Evolutionary conservation across 2,888 invertebrate genomes (phyloP).

Genomic region (Coleophora deauratella): DNA sequence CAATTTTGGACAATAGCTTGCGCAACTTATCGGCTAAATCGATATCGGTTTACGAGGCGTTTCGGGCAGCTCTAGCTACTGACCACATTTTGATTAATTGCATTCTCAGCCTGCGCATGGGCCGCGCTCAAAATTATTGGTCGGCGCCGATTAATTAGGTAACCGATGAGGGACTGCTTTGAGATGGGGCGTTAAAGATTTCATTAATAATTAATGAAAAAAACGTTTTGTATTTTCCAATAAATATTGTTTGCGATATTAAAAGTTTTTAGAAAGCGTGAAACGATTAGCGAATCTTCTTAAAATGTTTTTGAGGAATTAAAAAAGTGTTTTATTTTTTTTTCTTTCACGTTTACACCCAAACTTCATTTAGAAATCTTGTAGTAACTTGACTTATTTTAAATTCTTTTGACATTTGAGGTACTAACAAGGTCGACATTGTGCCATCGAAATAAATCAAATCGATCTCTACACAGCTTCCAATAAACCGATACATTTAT

Average conservation of each 20-base stretch:
- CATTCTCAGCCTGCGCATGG: conserved; percentile 50
- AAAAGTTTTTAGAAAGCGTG: too few relatives aligned
- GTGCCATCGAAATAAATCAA: conserved; percentile 65
- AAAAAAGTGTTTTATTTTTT: too few relatives aligned
- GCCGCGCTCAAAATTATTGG: conserved; percentile 44
- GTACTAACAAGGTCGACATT: conserved; percentile 65
- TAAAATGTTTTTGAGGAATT: too few relatives aligned
- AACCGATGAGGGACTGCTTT: conserved; percentile 52
- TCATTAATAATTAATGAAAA: conserved; percentile 36
- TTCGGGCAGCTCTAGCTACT: conserved; percentile 66
- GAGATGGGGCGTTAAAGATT: conserved; percentile 45
- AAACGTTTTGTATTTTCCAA: conserved; percentile 23
- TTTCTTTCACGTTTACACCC: too few relatives aligned
- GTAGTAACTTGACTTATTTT: too few relatives aligned
- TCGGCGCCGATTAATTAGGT: conserved; percentile 69
- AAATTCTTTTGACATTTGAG: conserved; percentile 54
- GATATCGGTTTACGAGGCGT: conserved; percentile 73
- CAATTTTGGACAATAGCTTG: conserved; percentile 67
- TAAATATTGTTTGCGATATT: conserved; percentile 18
- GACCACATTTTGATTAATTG: conserved; percentile 72
- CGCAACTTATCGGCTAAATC: conserved; percentile 72
- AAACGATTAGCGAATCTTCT: too few relatives aligned
- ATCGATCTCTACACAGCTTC: conserved; percentile 68
- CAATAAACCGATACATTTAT: conserved; percentile 74
- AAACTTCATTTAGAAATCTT: too few relatives aligned